phyloP scores from a whole-genome alignment of 1,140 invertebrate species.

The Anadara kagoshimensis region DNA sequence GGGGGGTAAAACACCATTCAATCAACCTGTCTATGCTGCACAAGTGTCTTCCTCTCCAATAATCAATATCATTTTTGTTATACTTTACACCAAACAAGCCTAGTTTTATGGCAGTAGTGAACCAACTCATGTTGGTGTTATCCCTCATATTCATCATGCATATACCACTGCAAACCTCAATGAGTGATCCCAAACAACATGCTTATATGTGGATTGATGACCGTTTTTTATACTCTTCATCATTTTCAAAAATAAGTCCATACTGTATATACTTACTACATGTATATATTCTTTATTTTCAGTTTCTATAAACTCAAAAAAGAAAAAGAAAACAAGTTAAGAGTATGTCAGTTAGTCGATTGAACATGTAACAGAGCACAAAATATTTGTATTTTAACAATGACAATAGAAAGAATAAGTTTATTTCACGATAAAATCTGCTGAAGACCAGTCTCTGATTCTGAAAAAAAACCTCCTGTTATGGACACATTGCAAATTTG shows the following conservation, averaged over 20 bases:
- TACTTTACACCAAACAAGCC: no score
- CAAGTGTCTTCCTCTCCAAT: no score
- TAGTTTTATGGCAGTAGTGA: no score
- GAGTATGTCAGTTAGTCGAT: neutral
- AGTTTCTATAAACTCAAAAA: neutral
- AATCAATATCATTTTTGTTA: no score
- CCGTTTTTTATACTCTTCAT: neutral
- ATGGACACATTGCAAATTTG: neutral
- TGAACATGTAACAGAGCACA: neutral
- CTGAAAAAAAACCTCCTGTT: neutral
- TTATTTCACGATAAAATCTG: no score
- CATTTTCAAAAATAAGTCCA: neutral
- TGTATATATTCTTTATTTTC: neutral
- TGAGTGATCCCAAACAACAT: neutral
- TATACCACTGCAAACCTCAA: conserved; percentile 5
- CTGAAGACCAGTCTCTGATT: no score
- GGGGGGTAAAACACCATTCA: no score
- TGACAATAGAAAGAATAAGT: neutral
- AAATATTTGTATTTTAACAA: neutral
- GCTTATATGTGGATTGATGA: neutral
- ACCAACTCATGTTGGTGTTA: no score
- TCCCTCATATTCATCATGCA: no score
- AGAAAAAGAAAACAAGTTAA: neutral
- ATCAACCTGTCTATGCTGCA: no score
- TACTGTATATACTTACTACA: neutral